Conservation (phyloP, 1,140 invertebrate genomes). For the Hyphantria cunea region DNA sequence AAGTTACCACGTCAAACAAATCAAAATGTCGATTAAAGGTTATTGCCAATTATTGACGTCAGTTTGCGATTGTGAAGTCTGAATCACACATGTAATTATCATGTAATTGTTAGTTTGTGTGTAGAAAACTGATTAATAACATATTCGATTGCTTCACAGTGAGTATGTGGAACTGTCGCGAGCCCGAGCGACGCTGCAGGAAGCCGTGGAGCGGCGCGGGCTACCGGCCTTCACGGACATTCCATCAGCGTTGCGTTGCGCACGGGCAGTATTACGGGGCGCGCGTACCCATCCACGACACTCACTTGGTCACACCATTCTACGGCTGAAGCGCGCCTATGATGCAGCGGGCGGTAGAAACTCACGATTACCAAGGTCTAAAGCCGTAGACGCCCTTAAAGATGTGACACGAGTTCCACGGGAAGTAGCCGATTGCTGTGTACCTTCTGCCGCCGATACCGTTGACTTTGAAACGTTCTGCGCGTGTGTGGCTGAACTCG, state of each 20-base stretch:
- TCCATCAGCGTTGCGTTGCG: constrained; percentile 83
- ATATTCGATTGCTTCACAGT: constrained; percentile 60
- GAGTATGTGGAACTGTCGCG: constrained; percentile 85
- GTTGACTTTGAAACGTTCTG: constrained; percentile 83
- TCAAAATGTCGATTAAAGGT: constrained; percentile 21
- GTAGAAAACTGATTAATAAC: not conserved
- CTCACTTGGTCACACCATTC: constrained; percentile 66
- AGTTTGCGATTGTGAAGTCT: not conserved
- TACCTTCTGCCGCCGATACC: constrained; percentile 48
- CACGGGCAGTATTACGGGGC: constrained; percentile 82
- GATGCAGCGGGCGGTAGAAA: constrained; percentile 68
- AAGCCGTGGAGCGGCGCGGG: constrained; percentile 85
- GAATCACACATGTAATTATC: constrained; percentile 8
- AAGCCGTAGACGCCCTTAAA: constrained; percentile 58
- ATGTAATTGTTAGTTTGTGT: constrained; percentile 9
- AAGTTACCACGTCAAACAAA: constrained; percentile 1
- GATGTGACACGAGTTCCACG: constrained; percentile 58
- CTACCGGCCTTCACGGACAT: constrained; percentile 85
- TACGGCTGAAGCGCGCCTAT: constrained; percentile 70
- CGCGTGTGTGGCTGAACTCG: constrained; percentile 82
- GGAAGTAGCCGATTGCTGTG: constrained; percentile 53
- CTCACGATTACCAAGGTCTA: constrained; percentile 45
- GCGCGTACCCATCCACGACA: constrained; percentile 67
- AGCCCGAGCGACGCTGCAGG: constrained; percentile 84
- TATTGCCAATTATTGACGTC: constrained; percentile 13